Conservation (phyloP, 2,888 invertebrate species). For the Mythimna albipuncta region DNA sequence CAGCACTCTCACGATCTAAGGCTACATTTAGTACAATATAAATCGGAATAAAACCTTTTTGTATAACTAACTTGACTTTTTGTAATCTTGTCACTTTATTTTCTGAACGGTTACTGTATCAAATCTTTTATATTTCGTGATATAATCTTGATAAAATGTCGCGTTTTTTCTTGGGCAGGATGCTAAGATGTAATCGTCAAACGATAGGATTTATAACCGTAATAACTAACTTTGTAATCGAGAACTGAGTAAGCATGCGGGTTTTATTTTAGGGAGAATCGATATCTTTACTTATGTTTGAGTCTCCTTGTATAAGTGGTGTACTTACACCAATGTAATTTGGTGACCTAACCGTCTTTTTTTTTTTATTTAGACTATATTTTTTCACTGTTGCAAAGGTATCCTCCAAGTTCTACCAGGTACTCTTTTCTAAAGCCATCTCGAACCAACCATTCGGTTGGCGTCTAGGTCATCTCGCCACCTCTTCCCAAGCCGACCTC, state of each 20-base stretch:
- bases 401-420: too few relatives aligned
- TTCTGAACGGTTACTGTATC: conserved; percentile 30
- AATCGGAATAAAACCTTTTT: conserved; percentile 45
- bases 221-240: conserved; percentile 65
- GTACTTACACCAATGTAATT: too few relatives aligned
- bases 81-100: conserved; percentile 39
- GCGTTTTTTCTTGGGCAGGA: conserved; percentile 20
- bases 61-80: conserved; percentile 23
- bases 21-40: conserved; percentile 40
- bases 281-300: conserved; percentile 36
- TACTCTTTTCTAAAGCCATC: too few relatives aligned
- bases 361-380: too few relatives aligned
- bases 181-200: conserved; percentile 52
- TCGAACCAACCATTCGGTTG: too few relatives aligned
- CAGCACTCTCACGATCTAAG: conserved; percentile 21
- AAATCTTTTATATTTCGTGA: conserved; percentile 21
- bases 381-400: too few relatives aligned
- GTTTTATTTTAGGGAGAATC: conserved; percentile 51
- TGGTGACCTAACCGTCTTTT: too few relatives aligned
- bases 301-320: conserved; percentile 5
- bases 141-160: conserved; percentile 28
- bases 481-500: too few relatives aligned
- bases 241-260: conserved; percentile 61
- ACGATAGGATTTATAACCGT: conserved; percentile 57
- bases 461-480: too few relatives aligned